phyloP scores from a whole-genome alignment of 2,113 vertebrate genomes.

The Telmatochromis sp. region DNA sequence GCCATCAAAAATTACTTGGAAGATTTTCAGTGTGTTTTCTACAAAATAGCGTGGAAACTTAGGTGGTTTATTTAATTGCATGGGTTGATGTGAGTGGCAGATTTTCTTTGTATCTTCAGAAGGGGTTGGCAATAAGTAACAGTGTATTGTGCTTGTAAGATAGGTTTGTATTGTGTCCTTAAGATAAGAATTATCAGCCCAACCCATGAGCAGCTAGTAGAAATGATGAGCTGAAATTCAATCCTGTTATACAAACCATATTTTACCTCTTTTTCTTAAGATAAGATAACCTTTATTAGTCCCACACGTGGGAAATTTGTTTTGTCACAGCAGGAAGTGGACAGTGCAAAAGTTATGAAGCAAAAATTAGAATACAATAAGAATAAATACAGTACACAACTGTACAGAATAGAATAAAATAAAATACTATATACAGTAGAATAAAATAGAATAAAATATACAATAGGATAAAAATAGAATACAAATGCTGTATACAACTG shows the following conservation, averaged over 20 bases:
- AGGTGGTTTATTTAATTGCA: background rate
- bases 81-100: background rate
- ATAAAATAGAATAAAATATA: background rate
- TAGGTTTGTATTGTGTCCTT: background rate
- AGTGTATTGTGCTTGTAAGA: background rate
- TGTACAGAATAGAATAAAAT: background rate
- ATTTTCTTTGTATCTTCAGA: background rate
- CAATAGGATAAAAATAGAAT: background rate
- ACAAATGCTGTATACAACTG: background rate
- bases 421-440: background rate
- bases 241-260: background rate
- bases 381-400: background rate
- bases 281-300: background rate
- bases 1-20: background rate
- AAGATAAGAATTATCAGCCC: conserved; percentile 13
- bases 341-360: background rate
- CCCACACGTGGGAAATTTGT: background rate
- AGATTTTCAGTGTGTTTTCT: background rate
- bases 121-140: background rate
- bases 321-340: background rate
- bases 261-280: background rate
- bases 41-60: background rate
- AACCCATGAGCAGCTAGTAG: background rate
- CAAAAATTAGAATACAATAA: background rate
- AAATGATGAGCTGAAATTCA: background rate